Conservation (phyloP, 1,140 invertebrate species). For the Araneus ventricosus region DNA sequence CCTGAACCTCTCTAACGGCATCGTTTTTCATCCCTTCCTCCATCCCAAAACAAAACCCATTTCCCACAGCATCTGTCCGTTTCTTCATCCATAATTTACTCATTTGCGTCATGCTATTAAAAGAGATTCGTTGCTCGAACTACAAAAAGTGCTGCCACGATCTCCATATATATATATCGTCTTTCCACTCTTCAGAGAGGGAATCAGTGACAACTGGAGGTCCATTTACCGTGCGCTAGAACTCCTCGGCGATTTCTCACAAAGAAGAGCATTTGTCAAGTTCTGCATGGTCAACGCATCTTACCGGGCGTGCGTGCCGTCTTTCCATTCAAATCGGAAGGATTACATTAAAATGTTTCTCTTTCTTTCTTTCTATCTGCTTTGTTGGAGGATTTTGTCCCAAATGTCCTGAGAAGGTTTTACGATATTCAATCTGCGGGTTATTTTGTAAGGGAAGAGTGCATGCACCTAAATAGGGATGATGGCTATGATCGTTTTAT, state of each 20-base stretch:
- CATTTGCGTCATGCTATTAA: background rate
- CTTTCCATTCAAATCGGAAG: background rate
- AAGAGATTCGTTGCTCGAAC: background rate
- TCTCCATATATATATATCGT: constrained; percentile 13
- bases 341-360: background rate
- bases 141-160: background rate
- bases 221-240: constrained; percentile 16
- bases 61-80: background rate
- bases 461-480: no score
- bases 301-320: background rate
- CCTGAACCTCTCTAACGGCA: background rate
- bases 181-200: no score
- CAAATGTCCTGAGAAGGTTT: background rate
- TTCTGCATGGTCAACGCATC: constrained; percentile 28
- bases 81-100: constrained; percentile 15
- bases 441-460: background rate
- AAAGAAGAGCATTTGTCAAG: constrained; percentile 26
- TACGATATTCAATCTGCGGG: background rate
- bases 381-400: background rate
- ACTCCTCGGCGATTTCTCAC: constrained; percentile 42
- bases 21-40: background rate
- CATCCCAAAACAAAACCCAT: background rate
- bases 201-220: background rate
- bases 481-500: no score
- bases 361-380: background rate